Base-by-base conservation (phyloP, 1,140 invertebrate species). In the Monomorium pharaonis region DNA sequence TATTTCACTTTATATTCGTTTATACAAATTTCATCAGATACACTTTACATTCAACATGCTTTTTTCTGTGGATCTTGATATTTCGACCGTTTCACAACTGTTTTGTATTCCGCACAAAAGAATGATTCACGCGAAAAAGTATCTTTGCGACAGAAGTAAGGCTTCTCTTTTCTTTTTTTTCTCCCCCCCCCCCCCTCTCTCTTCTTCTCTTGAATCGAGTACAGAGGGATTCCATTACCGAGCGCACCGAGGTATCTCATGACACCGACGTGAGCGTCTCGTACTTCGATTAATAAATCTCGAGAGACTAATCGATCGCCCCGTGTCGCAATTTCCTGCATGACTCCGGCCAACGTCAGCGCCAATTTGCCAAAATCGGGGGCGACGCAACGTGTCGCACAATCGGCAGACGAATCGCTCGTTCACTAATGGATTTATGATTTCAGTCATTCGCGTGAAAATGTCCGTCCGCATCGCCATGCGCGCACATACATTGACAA, bases 351-450 rank as follows among this genome's bases (percentile, higher is more conserved):
- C 51, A 21, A 30, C 62, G 84, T 89, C 74, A 67, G 56, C 78
- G 21, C 62, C 85, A 89, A 89, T 89, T 87, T 86, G 85, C 78
- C 88, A 78, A 87, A 90, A 90, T 90, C 85, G 24, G 62, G 77
- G 56, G n/a, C n/a, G n/a, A n/a, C n/a, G n/a, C 30, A 67, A 54
- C 77, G 30, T 58, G 88, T 87, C 65, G 88, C 80, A n/a, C 85
- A 75, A 84, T 86, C 88, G 85, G 27, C 56, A 56, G 42, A 47
- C 58, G 78, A 84, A 60, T 78, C 81, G 76, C 77, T 88, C 62
- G 54, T 44, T 67, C 70, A 78, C 85, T 92, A 92, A 92, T 91
- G 89, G 91, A 89, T 91, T 92, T 91, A 91, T 89, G 85, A 92
- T 91, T 91, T 90, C 78, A 76, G 24, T 63, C 72, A 78, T 58